Evolutionary conservation across 2,888 invertebrate species (phyloP), one percentile per base, ranked within the genome.

Genomic region (Polyploca ridens): DNA sequence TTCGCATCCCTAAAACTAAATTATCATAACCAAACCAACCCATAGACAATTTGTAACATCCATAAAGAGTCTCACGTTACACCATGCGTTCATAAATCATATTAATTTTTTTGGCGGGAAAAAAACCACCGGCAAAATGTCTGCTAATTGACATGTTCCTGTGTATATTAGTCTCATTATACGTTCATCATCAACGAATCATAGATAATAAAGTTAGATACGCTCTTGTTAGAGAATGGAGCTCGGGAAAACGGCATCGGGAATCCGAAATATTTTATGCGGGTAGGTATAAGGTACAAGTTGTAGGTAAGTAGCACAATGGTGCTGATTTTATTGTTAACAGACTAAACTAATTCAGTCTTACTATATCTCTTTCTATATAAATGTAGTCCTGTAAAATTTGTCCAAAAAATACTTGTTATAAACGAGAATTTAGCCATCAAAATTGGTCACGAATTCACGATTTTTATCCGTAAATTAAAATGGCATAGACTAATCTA

Each of bases 111-210:
- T 88, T 81, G 73, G 71, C 69, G 67, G 77, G 80, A 88, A 89
- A 90, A n/a, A 87, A 88, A 79, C 70, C 77, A 69, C 70, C 84
- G 85, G 87, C 90, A 87, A 90, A 91, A 87, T 88, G 87, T 88
- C 86, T 89, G 93, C 92, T 94, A 94, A 94, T 93, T 93, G 93
- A 93, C 93, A 84, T 90, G 85, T 93, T 90, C 91, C 92, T 90
- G 85, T 82, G 83, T 86, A 77, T 83, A 85, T 78, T 78, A 73
- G 71, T 67, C 74, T 79, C 78, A 80, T 80, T 78, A 71, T 72
- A 67, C 71, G 75, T 69, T 80, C 74, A 72, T 77, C 77, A 77
- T 76, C 77, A 77, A 63, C 13, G 70, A 67, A 69, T 0, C 76
- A 80, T 62, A 78, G 80, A 78, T 58, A 16, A 54, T 54, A 54